Conservation (phyloP, 2,113 vertebrate species). For the Myanophis thanlyinensis region DNA sequence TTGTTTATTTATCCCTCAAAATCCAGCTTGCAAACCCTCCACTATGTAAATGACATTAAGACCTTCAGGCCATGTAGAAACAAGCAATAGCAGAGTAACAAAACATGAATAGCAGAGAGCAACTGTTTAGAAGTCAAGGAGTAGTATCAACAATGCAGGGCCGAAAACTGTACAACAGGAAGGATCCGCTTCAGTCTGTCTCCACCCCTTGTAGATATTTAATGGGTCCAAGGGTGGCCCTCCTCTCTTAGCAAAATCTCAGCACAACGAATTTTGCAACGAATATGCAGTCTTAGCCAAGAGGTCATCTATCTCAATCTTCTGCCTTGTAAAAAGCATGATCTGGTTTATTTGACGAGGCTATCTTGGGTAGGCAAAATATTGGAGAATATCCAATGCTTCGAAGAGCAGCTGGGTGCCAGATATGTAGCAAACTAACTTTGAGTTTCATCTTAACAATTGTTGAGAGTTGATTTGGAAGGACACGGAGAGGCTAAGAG, state of each 20-base stretch:
- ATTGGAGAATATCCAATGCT: background rate
- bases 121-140: background rate
- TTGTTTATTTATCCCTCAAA: background rate
- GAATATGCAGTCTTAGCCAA: background rate
- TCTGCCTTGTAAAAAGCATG: background rate
- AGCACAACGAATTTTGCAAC: background rate
- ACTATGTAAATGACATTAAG: background rate
- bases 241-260: background rate
- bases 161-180: background rate
- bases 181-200: background rate
- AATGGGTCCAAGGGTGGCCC: background rate
- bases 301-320: background rate
- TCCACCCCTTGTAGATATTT: background rate
- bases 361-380: background rate
- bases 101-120: background rate
- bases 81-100: background rate
- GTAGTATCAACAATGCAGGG: background rate
- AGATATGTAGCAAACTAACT: background rate
- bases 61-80: background rate
- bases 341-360: background rate
- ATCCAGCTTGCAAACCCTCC: background rate
- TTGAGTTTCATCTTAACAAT: background rate
- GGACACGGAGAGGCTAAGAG: background rate
- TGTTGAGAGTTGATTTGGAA: background rate
- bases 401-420: background rate